A percentile compares a stretch with the other conserved stretches of the same genome.
Evolutionary conservation across 2,888 invertebrate species (phyloP).

Genomic region (Stenurella melanura): DNA sequence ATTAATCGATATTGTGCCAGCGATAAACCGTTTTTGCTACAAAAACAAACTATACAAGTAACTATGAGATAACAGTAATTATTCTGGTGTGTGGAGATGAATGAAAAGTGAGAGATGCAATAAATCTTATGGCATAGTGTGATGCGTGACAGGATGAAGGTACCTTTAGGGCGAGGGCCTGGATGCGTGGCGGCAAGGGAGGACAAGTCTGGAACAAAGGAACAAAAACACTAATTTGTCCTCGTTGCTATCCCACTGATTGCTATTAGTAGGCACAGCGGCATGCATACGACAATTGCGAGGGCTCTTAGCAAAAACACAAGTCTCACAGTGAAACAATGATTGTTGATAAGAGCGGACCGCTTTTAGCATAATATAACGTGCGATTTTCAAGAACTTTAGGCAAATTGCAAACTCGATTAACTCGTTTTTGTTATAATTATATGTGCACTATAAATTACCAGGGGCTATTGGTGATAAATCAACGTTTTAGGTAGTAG

Average conservation of each 20-base stretch:
- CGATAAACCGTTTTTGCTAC: neutral
- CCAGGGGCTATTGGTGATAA: slow-evolving; percentile 1
- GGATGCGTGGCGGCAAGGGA: slow-evolving; percentile 72
- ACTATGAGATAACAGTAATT: slow-evolving; percentile 52
- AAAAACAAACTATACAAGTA: slow-evolving; percentile 44
- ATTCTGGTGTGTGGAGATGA: slow-evolving; percentile 54
- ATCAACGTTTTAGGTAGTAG: neutral
- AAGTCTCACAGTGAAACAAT: slow-evolving; percentile 31
- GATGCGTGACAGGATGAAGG: slow-evolving; percentile 59
- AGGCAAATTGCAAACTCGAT: slow-evolving; percentile 44
- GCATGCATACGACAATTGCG: slow-evolving; percentile 62
- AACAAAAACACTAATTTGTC: slow-evolving; percentile 70
- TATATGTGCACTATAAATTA: slow-evolving; percentile 27
- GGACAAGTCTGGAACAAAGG: slow-evolving; percentile 72
- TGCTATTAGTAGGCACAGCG: slow-evolving; percentile 61
- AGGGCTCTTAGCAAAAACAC: slow-evolving; percentile 38
- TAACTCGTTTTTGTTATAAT: slow-evolving; percentile 36
- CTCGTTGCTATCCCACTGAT: slow-evolving; percentile 64
- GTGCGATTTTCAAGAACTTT: slow-evolving; percentile 48
- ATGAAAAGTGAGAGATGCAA: slow-evolving; percentile 57
- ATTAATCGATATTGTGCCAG: neutral
- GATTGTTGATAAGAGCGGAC: slow-evolving; percentile 45
- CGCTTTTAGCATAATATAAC: slow-evolving; percentile 47
- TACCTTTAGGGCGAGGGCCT: slow-evolving; percentile 71
- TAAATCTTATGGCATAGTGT: slow-evolving; percentile 44